Conservation (phyloP, 2,113 vertebrate genomes). For the Marmota flaviventris region DNA sequence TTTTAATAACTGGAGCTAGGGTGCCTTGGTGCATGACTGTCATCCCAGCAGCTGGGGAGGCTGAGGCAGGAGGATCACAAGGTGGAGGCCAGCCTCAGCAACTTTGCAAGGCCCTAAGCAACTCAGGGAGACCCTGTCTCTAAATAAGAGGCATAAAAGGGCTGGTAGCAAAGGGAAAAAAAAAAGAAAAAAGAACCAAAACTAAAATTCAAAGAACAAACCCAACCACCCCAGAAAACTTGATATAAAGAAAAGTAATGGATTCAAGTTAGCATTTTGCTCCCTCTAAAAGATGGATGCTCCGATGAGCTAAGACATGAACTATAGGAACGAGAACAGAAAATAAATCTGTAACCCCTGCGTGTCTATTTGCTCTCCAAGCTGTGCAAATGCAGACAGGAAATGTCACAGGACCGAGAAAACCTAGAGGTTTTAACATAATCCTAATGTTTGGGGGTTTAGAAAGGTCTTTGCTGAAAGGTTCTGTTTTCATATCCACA, state of each 20-base stretch:
- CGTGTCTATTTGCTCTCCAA: constrained; percentile 61
- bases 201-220: too few relatives aligned
- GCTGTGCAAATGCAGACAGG: constrained; percentile 75
- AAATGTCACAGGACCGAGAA: constrained; percentile 67
- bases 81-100: too few relatives aligned
- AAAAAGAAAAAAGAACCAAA: too few relatives aligned
- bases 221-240: not conserved
- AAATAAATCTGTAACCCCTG: constrained; percentile 59
- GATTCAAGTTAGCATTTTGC: constrained; percentile 43
- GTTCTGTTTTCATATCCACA: constrained; percentile 79
- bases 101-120: too few relatives aligned
- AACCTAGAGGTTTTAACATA: constrained; percentile 58
- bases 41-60: too few relatives aligned
- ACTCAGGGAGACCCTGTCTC: too few relatives aligned
- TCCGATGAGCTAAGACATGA: constrained; percentile 39
- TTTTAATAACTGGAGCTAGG: not conserved
- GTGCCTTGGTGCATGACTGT: too few relatives aligned
- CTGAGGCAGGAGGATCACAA: too few relatives aligned
- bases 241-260: constrained; percentile 33
- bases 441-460: constrained; percentile 67
- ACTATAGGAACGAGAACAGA: constrained; percentile 49
- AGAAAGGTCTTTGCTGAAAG: constrained; percentile 73
- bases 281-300: not conserved
- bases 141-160: too few relatives aligned
- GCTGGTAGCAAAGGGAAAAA: too few relatives aligned